Conservation (phyloP, 2,113 vertebrate genomes). For the Aepyceros melampus region DNA sequence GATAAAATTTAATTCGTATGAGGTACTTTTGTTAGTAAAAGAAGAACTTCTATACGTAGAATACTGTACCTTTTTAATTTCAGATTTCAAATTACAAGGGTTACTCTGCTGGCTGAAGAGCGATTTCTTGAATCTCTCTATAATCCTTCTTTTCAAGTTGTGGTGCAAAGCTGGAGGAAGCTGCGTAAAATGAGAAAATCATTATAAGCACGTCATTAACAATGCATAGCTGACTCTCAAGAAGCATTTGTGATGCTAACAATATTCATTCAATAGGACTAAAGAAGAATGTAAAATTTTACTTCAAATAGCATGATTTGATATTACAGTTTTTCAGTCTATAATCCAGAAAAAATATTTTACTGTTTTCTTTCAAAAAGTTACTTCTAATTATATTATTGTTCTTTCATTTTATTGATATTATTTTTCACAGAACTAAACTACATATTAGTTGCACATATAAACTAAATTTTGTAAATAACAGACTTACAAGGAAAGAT, state of each 20-base stretch:
- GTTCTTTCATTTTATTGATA: background rate
- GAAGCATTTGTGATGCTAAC: background rate
- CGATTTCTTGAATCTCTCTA: conserved; percentile 92
- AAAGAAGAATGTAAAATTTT: background rate
- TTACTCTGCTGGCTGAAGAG: conserved; percentile 89
- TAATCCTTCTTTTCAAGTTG: conserved; percentile 83
- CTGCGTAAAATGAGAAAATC: conserved; percentile 73
- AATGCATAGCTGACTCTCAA: background rate
- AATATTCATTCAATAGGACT: background rate
- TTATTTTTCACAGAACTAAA: background rate
- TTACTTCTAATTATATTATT: background rate
- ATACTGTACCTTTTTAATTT: conserved; percentile 88
- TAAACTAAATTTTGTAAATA: background rate
- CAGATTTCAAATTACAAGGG: conserved; percentile 87
- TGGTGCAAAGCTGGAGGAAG: conserved; percentile 88
- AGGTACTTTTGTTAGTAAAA: background rate
- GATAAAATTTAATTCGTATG: background rate
- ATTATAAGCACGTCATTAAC: background rate
- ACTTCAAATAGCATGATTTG: background rate
- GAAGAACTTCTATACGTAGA: background rate
- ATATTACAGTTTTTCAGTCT: background rate
- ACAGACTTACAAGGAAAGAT: background rate
- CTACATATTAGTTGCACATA: background rate
- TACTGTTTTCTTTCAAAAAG: background rate
- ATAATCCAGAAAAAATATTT: background rate